These are phyloP conservation scores for Artibeus jamaicensis DNA, from an alignment of 2,797 vertebrate species.

Conservation along the genomic window DNA sequence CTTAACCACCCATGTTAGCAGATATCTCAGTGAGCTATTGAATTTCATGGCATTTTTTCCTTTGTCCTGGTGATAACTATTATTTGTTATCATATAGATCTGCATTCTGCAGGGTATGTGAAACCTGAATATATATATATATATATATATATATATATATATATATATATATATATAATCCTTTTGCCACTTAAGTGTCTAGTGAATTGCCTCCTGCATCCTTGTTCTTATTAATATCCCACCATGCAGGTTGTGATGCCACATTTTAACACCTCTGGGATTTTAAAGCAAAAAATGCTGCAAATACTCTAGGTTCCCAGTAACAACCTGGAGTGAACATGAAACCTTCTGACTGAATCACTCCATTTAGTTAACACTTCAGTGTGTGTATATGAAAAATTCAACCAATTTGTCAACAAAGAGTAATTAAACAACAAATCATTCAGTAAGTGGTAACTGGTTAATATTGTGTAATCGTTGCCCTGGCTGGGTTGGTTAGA, in stretches of 20 bases:
- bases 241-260: not conserved
- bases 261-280: constrained; percentile 39
- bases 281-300: constrained; percentile 47
- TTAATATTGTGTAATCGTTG: constrained; percentile 43
- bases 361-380: not conserved
- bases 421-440: constrained; percentile 42
- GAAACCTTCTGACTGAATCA: not conserved
- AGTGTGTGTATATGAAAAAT: not conserved
- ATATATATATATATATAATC: not conserved
- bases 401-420: not conserved
- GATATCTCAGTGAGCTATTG: constrained; percentile 64
- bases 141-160: too few relatives aligned
- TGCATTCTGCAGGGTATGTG: constrained; percentile 45
- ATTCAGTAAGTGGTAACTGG: constrained; percentile 42
- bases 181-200: constrained; percentile 59
- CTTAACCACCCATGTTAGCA: constrained; percentile 63
- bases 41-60: constrained; percentile 45
- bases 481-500: not conserved
- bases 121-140: not conserved
- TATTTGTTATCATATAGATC: constrained; percentile 74
- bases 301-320: not conserved
- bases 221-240: constrained; percentile 44
- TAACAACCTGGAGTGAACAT: not conserved
- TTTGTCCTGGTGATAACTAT: constrained; percentile 65
- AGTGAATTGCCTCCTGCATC: not conserved